Evolutionary conservation across 2,888 invertebrate species (phyloP), one percentile per base, ranked within the genome.

Genomic region (Macrosiphum euphorbiae): DNA sequence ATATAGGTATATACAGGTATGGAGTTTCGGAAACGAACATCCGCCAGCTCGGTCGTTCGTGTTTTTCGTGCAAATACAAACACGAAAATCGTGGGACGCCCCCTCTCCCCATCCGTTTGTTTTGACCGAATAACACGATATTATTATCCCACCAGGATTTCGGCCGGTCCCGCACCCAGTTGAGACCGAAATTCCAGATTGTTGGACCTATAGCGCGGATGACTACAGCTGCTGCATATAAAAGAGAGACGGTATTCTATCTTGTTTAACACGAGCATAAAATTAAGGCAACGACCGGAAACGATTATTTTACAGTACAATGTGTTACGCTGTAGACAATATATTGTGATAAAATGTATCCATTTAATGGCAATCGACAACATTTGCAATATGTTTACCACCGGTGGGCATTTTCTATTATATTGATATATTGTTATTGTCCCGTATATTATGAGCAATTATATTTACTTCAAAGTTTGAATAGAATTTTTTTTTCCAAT

Each of bases 231-330:
- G 35, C 35, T 58, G 26, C 7, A 8, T 26, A 10, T 58, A 58
- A 26, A 58, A 58, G 26, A 58, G 58, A 58, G 58, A 26, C 58
- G 26, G 26, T 58, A 58, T 58, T 58, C 8, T 24, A 26, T 58
- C 58, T 58, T 58, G 58, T 58, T 58, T 84, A 20, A 55, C 24
- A 55, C 55, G 55, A 28, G 35, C 88, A 55, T 88, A 52, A 52
- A 88, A 61, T 28, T 41, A 58, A 44, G 26, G 26, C 44, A 89
- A n/a, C 24, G 50, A 67, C 67, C 50, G 90, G 67, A 90, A 90
- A 90, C 67, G 20, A 90, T 90, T 78, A 90, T 90, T 90, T 50
- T 88, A n/a, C n/a, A 50, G 7, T 67, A 16, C 20, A 35, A 35
- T 67, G 35, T 67, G 67, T 78, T 20, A 35, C 35, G 35, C 35